Evolutionary conservation across 2,888 invertebrate genomes (phyloP), one percentile per base, ranked within the genome.

Genomic region (Drosophila vallismaia): DNA sequence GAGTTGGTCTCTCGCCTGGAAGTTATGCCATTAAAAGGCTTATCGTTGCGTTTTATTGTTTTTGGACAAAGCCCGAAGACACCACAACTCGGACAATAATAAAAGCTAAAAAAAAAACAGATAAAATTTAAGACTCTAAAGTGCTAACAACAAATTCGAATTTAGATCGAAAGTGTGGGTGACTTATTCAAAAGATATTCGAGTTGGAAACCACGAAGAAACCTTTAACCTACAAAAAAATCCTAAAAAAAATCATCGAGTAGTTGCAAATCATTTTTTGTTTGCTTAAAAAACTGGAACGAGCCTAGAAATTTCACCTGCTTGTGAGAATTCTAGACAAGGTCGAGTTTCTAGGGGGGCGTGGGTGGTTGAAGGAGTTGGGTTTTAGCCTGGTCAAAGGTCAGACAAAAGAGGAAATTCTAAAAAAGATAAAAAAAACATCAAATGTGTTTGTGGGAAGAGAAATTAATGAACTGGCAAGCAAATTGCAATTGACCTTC

Each of bases 401-500:
- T 19, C 19, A 19, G 19, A 1, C 2, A 19, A 14, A 19, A 19
- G 19, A 19, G 19, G 19, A 19, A 19, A 19, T 19, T 19, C 1
- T 19, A 19, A 19, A 19, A 19, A 19, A 19, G 1, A 19, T 19
- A 19, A 19, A 19, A 19, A 2, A 19, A 19, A 19, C 19, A 19
- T 28, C 28, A 28, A 28, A 2, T 38, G 33, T 3, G 48, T 62
- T 50, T 46, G 69, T 68, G 71, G 67, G 68, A 75, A 79, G 73
- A 71, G 51, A 87, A 87, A 86, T 86, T 87, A 87, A 86, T 87
- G 86, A 83, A 79, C 80, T 79, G 88, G 74, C 88, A 82, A 62
- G 77, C 77, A 73, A 89, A 90, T 85, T 89, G 86, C 88, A 90
- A 88, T 89, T 86, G 90, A 89, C 89, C 89, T 88, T 89, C 90